Base-by-base conservation (phyloP, 2,113 vertebrate genomes). In the Siphamia tubifer region DNA sequence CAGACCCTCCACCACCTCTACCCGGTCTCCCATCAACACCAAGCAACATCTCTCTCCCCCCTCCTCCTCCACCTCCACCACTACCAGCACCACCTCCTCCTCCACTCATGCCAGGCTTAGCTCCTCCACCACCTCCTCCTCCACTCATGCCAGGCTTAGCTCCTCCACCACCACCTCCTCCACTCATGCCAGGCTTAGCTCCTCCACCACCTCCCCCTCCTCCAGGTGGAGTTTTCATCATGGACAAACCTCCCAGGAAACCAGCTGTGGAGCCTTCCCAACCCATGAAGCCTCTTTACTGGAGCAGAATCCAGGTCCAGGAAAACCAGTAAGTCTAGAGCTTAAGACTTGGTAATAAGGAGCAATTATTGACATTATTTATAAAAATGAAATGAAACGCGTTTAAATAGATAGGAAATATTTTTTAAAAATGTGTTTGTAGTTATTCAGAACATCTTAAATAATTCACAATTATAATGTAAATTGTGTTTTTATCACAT, bases 201-300 rank as follows among this genome's bases (percentile, higher is more conserved):
- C 48, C 88, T 66, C 31, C 77, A n/a, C n/a, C n/a, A 7, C 83
- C 86, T 12, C 77, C 80, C 39, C 92, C 91, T 21, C 79, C 74
- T 48, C 68, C 63, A 58, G 60, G 51, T 32, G 72, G 48, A 0
- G 57, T 75, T 52, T 61, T 88, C 78, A 87, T 68, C 32, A 54
- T 84, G 23, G 92, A 91, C 49, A 92, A 87, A 47, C 81, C 80
- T 68, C 93, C 93, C 75, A 93, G 95, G 40, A 99, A 99, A 68
- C 91, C 88, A 20, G 86, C 91, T 28, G 81, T 98, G 63, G 94
- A 97, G 83, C 96, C 95, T 15, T 87, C 91, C n/a, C 88, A 86
- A 67, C 96, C 95, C 52, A 99, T 99, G 97, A 99, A 94, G 81
- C 95, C 98, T 54, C 93, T 99, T 34, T 98, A 99, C 75, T 99